Evolutionary conservation across 2,113 vertebrate genomes (phyloP).

Genomic region (Ursus arctos): DNA sequence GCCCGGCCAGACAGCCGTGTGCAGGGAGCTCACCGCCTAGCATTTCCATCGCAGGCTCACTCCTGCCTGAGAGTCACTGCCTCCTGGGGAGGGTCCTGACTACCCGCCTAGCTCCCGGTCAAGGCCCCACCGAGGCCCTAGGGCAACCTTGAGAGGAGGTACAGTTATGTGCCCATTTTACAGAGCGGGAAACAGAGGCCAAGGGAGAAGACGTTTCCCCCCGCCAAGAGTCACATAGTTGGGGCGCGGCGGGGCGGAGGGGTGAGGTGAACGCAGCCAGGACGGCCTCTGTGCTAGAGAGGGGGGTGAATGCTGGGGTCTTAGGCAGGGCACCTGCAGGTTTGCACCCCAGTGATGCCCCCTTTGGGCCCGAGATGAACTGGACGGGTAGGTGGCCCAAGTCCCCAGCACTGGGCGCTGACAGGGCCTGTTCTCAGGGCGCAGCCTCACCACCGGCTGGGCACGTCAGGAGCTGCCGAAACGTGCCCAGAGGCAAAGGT

Average conservation of each 20-base stretch:
- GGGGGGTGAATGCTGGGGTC: not conserved
- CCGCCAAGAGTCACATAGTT: not conserved
- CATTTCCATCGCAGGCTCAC: too few species aligned
- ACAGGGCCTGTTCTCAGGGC: not conserved
- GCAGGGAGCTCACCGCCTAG: not conserved
- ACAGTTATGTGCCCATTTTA: not conserved
- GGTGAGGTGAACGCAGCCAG: not conserved
- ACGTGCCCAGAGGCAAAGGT: not conserved
- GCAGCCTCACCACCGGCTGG: not conserved
- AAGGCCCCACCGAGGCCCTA: not conserved
- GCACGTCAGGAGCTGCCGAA: not conserved
- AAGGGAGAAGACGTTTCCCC: not conserved
- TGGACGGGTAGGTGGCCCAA: not conserved
- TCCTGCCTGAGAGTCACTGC: not conserved
- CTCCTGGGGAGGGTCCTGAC: not conserved
- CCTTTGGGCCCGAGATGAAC: not conserved
- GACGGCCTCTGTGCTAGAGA: not conserved
- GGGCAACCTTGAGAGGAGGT: not conserved
- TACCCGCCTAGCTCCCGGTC: not conserved
- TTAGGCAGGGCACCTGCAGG: fast-evolving
- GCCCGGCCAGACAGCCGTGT: fast-evolving
- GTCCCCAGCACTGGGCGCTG: not conserved
- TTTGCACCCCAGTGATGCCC: not conserved
- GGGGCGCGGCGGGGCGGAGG: not conserved
- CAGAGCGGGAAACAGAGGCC: not conserved